These are phyloP conservation scores for Polypedilum pembai DNA, from an alignment of 1,140 invertebrate species.

Conservation along the genomic window DNA sequence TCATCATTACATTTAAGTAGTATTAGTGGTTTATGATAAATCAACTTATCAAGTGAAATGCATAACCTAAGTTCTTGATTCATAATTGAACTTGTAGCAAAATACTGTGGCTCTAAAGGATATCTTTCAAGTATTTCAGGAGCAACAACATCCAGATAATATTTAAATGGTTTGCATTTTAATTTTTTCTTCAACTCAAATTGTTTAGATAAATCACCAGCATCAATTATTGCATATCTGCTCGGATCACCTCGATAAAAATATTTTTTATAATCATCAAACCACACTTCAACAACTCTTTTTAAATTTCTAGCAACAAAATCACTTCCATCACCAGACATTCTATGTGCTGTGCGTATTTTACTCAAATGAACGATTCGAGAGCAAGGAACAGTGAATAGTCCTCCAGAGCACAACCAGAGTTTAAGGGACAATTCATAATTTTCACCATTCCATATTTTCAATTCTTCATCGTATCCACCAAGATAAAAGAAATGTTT, in stretches of 20 bases:
- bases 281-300: slow-evolving; percentile 79
- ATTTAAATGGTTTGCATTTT: slow-evolving; percentile 74
- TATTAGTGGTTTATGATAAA: slow-evolving; percentile 57
- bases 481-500: slow-evolving; percentile 94
- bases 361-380: slow-evolving; percentile 87
- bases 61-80: slow-evolving; percentile 62
- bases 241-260: slow-evolving; percentile 80
- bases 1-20: slow-evolving; percentile 36
- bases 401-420: slow-evolving; percentile 75
- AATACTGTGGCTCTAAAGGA: slow-evolving; percentile 66
- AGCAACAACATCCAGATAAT: slow-evolving; percentile 76
- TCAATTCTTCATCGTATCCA: slow-evolving; percentile 84
- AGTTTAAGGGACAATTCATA: slow-evolving; percentile 96
- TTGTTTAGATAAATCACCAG: slow-evolving; percentile 64
- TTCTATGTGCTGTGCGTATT: not conserved
- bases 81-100: slow-evolving; percentile 60
- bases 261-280: slow-evolving; percentile 97
- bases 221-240: slow-evolving; percentile 51
- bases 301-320: slow-evolving; percentile 93
- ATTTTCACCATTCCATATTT: slow-evolving; percentile 96
- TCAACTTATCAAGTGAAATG: slow-evolving; percentile 60
- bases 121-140: slow-evolving; percentile 69
- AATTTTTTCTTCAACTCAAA: slow-evolving; percentile 55
- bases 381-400: slow-evolving; percentile 95
- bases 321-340: slow-evolving; percentile 46